A percentile compares a stretch with the other conserved stretches of the same genome.
Evolutionary conservation across 2,113 vertebrate species (phyloP).

Genomic region (Cervus canadensis): DNA sequence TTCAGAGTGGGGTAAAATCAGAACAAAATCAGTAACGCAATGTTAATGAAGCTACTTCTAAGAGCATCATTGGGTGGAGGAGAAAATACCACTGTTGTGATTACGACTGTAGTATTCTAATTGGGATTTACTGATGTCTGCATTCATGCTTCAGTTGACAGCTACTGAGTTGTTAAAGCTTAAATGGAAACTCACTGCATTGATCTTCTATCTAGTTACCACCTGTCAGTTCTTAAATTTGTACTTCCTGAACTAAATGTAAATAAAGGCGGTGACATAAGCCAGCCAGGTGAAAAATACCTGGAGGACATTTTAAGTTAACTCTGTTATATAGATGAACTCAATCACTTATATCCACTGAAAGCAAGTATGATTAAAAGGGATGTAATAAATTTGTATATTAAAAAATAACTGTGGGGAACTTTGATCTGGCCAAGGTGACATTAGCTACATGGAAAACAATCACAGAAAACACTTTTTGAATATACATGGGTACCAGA

Average conservation of each 20-base stretch:
- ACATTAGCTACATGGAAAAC: conserved; percentile 29
- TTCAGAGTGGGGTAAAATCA: neutral
- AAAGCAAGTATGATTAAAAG: neutral
- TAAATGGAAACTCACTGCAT: neutral
- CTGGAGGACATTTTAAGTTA: neutral
- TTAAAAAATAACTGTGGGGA: conserved; percentile 9
- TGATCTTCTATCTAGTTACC: neutral
- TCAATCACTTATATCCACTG: neutral
- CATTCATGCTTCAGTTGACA: neutral
- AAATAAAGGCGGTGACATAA: neutral
- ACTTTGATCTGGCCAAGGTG: conserved; percentile 32
- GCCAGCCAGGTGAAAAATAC: neutral
- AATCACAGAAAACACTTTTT: conserved; percentile 15
- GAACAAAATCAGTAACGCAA: neutral
- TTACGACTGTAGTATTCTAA: neutral
- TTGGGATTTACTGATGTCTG: neutral
- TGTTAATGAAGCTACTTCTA: neutral
- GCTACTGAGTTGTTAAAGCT: neutral
- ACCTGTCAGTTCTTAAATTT: neutral
- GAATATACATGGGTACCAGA: neutral
- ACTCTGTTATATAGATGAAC: neutral
- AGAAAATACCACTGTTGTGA: neutral
- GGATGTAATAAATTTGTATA: neutral
- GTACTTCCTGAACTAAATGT: neutral
- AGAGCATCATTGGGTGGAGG: neutral